Evolutionary conservation across 1,140 invertebrate genomes (phyloP), one percentile per base, ranked within the genome.

Genomic region (Micrasema longulum): DNA sequence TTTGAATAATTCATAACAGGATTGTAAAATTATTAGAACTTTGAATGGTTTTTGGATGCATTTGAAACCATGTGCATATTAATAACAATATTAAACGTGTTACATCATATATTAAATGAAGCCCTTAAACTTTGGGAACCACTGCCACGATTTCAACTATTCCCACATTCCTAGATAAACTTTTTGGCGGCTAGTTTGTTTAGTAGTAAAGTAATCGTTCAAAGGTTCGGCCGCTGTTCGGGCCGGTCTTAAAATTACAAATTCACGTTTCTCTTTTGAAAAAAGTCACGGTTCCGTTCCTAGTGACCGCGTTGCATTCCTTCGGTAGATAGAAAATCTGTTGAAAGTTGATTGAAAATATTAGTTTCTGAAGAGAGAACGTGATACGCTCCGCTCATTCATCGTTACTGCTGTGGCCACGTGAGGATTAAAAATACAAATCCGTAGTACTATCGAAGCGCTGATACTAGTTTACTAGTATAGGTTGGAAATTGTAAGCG

Each of bases 131-230:
- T 71, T 74, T 26, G 11, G 36, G 68, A 71, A 67, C 16, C 69
- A 38, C 62, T 66, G 74, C 41, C 41, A 60, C 12, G 22, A 47
- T 48, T 50, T 57, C 69, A 65, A 71, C 48, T 73, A 76, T 69
- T 62, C 64, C 60, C 71, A 68, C 74, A 76, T 76, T 76, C 74
- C 74, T 76, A 76, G 74, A 76, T 76, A 76, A 76, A 76, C 72
- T 26, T 76, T 76, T 75, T 76, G 57, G 73, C 64, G 71, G 71
- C 74, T 70, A 72, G 71, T 76, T 72, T 69, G 74, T 73, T 76
- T 72, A 76, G 74, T 76, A 63, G 16, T 69, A 38, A 70, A 72
- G 67, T 48, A 66, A 70, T 63, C 60, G 57, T 41, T 43, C 38
- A 23, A 35, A 47, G 31, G 70, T 52, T 68, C 66, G 68, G 74